Base-by-base conservation (phyloP, 1,140 invertebrate genomes). In the Eupristina koningsbergeri region DNA sequence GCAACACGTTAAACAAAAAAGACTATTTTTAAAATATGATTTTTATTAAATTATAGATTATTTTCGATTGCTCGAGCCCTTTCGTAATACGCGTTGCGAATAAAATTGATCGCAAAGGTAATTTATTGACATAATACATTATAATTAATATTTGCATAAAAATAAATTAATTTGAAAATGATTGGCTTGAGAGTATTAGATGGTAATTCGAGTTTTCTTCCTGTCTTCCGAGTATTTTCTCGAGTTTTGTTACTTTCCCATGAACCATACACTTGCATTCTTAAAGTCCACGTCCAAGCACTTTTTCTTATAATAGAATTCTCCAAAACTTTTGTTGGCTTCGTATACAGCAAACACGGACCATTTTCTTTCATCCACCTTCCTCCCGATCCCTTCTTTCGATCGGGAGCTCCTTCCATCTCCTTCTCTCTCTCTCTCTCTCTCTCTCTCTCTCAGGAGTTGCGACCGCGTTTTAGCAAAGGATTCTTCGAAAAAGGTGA, bases 401-500 rank as follows among this genome's bases (percentile, higher is more conserved):
- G 5, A 36, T 74, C 45, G 29, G 5, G 19, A n/a, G 22, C 45
- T 47, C 41, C 13, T 31, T 3, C 73, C 45, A 15, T 39, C 71
- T 7, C 39, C 22, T 0, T 11, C 39, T 3, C 71, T 45, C 39
- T 29, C 71, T 45, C 71, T 0, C 73, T 69, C 77, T 67, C 26
- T 36, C 58, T 53, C 13, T 64, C 39, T 78, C n/a, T 29, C 61
- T 41, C 36, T 64, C 36, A 11, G 8, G 26, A 41, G 6, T 26
- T 71, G 36, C 36, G 26, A 41, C 19, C 58, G 13, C 22, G 15
- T 81, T 74, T 81, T 74, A 63, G 39, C 69, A 29, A 41, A 53
- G 26, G 41, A 69, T 83, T 83, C 63, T 22, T 34, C 34, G 81
- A 83, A 83, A 83, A 77, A 77, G 47, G 31, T 58, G 79, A 81